phyloP scores from a whole-genome alignment of 2,113 vertebrate species.

The Epinephelus lanceolatus region DNA sequence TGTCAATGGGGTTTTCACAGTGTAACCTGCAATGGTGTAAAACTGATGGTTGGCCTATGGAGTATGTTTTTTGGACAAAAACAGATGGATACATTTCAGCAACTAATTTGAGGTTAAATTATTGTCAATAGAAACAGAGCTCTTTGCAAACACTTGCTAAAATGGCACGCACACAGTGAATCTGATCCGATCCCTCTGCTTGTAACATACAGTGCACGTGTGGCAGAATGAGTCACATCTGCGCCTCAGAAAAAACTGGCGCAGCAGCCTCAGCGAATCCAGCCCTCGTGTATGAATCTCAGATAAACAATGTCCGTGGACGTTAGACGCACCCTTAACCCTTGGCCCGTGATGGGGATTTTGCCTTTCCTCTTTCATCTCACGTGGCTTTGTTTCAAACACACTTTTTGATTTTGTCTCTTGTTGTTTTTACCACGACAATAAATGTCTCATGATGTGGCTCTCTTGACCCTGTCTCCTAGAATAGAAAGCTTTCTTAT shows the following conservation, averaged over 20 bases:
- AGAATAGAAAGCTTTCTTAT: slow-evolving; percentile 42
- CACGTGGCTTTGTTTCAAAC: slow-evolving; percentile 17
- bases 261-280: not conserved
- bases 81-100: not conserved
- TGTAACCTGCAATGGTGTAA: not conserved
- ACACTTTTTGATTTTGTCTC: slow-evolving; percentile 35
- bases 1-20: not conserved
- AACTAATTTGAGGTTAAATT: not conserved
- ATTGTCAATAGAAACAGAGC: not conserved
- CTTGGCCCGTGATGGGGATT: slow-evolving; percentile 9
- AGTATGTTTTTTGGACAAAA: not conserved
- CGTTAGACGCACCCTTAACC: slow-evolving; percentile 13
- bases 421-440: slow-evolving; percentile 18
- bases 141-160: not conserved
- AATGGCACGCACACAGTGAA: not conserved
- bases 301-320: slow-evolving; percentile 22
- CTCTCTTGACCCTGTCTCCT: slow-evolving; percentile 47
- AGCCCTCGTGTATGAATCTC: not conserved
- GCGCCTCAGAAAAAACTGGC: not conserved
- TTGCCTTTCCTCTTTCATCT: slow-evolving; percentile 17
- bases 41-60: not conserved
- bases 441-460: slow-evolving; percentile 14
- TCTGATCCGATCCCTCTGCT: not conserved
- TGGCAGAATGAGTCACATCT: slow-evolving; percentile 18
- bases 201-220: not conserved